Base-by-base conservation (phyloP, 1,140 invertebrate genomes). In the Habropoda laboriosa region DNA sequence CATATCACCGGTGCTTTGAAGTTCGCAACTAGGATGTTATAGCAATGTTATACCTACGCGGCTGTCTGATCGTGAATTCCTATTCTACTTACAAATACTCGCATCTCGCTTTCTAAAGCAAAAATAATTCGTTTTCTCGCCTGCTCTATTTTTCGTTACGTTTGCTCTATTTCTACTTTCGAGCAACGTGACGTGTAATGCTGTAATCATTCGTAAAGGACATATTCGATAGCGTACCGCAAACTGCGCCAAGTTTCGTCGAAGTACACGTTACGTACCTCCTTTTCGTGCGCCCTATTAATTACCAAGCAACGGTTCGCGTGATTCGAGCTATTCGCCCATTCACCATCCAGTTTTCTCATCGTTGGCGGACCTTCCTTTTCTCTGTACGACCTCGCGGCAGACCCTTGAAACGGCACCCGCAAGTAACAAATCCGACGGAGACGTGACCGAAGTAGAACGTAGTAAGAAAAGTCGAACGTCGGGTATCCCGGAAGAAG, bases 271-370 rank as follows among this genome's bases (percentile, higher is more conserved):
- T 76, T 66, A 42, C 83, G 57, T 66, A 67, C 68, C 80, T 86
- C 79, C 77, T 88, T 89, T 79, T 87, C 87, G 80, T 82, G 85
- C 81, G 73, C 82, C 81, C 83, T 90, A 90, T 89, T 90, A 91
- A 91, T 90, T 89, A 90, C 86, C 18, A 81, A 86, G 81, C 77
- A 75, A 90, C 85, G 79, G 87, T 77, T 89, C 83, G 88, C 89
- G 89, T 89, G 89, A 88, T 89, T 86, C 86, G 63, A 87, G 82
- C 85, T 89, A 89, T 89, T 90, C 88, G 79, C 88, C 84, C 86
- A 83, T 82, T 74, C 77, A 51, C 45, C 70, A 73, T 64, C 32
- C 24, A 32, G 51, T 78, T 81, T 78, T 81, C 66, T 70, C 18
- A 32, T 3, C 18, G 5, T n/a, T 10, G 2, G 2, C 21, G 16